Evolutionary conservation across 2,113 vertebrate genomes (phyloP).

Genomic region (Thinocorus orbignyianus): DNA sequence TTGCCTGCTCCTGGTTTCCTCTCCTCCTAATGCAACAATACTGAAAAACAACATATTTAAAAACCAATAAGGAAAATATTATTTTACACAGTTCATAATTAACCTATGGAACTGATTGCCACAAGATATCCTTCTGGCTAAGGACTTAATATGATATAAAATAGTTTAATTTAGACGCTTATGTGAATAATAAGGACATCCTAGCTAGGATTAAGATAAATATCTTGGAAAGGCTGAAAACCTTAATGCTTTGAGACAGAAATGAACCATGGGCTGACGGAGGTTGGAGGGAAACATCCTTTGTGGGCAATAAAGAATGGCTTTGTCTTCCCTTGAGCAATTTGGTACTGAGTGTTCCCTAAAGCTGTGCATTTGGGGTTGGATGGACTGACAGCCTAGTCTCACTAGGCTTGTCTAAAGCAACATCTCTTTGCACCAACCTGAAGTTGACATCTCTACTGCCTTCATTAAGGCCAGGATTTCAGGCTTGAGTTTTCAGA

Average conservation of each 20-base stretch:
- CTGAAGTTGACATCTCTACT: not conserved
- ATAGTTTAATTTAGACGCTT: slow-evolving; percentile 51
- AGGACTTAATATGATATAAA: slow-evolving; percentile 51
- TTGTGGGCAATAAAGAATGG: not conserved
- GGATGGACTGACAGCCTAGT: not conserved
- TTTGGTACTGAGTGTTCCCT: not conserved
- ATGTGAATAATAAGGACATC: slow-evolving; percentile 62
- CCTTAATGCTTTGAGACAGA: slow-evolving; percentile 54
- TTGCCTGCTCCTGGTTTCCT: not conserved
- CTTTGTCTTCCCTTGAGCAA: not conserved
- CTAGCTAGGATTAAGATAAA: slow-evolving; percentile 46
- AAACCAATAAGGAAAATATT: slow-evolving; percentile 25
- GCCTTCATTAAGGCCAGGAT: not conserved
- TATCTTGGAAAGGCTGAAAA: slow-evolving; percentile 37
- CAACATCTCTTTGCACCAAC: not conserved
- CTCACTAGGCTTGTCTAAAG: not conserved
- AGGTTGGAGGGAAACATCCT: slow-evolving; percentile 5
- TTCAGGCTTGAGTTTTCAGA: not conserved
- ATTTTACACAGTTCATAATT: slow-evolving; percentile 52
- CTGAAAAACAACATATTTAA: slow-evolving; percentile 39
- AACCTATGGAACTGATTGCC: slow-evolving; percentile 50
- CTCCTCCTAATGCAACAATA: not conserved
- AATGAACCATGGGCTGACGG: slow-evolving; percentile 18
- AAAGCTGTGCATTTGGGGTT: not conserved
- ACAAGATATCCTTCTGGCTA: slow-evolving; percentile 51